Evolutionary conservation across 2,888 invertebrate species (phyloP).

Genomic region (Mimumesa dahlbomi): DNA sequence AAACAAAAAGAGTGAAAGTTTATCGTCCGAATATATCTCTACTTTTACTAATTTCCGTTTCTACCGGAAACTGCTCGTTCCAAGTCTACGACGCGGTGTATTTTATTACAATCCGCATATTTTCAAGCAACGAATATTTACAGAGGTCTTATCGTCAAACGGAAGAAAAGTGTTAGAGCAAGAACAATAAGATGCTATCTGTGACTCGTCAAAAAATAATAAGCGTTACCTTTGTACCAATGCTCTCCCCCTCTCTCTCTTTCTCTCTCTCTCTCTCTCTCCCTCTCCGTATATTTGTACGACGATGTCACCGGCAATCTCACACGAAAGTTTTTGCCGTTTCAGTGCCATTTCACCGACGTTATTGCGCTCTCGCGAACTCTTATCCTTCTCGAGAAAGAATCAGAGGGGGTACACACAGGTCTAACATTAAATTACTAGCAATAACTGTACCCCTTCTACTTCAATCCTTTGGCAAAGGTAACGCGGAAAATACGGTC

Average conservation of each 20-base stretch:
- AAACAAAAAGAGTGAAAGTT: constrained; percentile 5
- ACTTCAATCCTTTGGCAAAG: constrained; percentile 12
- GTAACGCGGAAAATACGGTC: constrained; percentile 10
- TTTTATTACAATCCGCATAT: too few species aligned
- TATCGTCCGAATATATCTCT: background rate
- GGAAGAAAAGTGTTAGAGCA: too few species aligned
- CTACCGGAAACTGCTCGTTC: background rate
- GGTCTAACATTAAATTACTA: constrained; percentile 15
- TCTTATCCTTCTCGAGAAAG: background rate
- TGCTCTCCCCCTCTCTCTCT: too few species aligned
- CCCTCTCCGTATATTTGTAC: background rate
- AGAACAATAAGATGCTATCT: too few species aligned
- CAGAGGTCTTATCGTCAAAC: too few species aligned
- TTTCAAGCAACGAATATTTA: too few species aligned
- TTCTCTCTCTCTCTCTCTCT: too few species aligned
- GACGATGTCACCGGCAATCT: background rate
- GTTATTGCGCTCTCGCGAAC: constrained; percentile 21
- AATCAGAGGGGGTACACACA: constrained; percentile 15
- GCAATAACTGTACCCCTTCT: constrained; percentile 28
- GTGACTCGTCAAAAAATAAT: too few species aligned
- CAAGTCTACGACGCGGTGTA: too few species aligned
- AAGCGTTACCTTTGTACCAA: too few species aligned
- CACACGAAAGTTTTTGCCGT: constrained; percentile 29
- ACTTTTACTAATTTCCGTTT: background rate
- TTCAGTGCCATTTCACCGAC: constrained; percentile 1